Evolutionary conservation across 2,797 vertebrate species (phyloP).

Genomic region (Australoheros facetus): DNA sequence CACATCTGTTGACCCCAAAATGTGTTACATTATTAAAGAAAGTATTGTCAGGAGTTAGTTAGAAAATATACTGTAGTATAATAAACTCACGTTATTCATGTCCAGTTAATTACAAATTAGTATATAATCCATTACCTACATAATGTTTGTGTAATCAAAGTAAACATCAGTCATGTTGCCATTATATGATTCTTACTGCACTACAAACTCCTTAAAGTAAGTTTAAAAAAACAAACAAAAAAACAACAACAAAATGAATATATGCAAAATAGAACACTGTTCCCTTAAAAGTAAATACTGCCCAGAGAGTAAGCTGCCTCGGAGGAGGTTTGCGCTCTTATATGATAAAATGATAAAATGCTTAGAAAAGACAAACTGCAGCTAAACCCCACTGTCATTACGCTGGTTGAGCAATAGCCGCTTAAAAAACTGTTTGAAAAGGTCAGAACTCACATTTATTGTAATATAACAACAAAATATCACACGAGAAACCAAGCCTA

Average conservation of each 20-base stretch:
- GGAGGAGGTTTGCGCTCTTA: too few relatives aligned
- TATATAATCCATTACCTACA: too few relatives aligned
- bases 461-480: neutral
- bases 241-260: too few relatives aligned
- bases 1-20: too few relatives aligned
- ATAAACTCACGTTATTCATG: rapidly evolving
- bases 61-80: neutral
- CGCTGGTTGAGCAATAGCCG: neutral
- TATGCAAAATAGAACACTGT: neutral
- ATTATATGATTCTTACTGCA: neutral
- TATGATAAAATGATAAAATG: neutral
- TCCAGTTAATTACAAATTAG: neutral
- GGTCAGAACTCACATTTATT: neutral
- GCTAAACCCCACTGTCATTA: neutral
- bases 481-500: neutral
- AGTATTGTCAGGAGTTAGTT: neutral
- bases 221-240: too few relatives aligned
- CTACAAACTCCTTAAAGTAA: too few relatives aligned
- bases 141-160: too few relatives aligned
- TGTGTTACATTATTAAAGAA: neutral
- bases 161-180: too few relatives aligned
- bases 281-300: neutral
- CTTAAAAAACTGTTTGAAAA: neutral
- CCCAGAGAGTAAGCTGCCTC: too few relatives aligned
- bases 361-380: neutral